A percentile compares a stretch with the other conserved stretches of the same genome.
Evolutionary conservation across 1,140 invertebrate species (phyloP).

Genomic region (Maconellicoccus hirsutus): DNA sequence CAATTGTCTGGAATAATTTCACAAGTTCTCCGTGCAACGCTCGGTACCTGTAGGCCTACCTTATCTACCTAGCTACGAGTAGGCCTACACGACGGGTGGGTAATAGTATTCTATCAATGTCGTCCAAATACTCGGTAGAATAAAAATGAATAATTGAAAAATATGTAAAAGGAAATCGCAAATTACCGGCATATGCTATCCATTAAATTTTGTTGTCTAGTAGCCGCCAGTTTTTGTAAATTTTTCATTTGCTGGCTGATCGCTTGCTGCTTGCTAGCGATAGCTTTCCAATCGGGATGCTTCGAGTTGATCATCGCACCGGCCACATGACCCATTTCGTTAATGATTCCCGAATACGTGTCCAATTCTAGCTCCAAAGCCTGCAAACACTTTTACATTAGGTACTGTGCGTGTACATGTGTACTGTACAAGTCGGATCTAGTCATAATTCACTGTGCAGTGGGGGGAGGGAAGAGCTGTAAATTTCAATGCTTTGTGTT

Average conservation of each 20-base stretch:
- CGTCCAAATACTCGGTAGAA: too few relatives aligned
- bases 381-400: too few relatives aligned
- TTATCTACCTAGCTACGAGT: too few relatives aligned
- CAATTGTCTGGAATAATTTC: too few relatives aligned
- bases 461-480: too few relatives aligned
- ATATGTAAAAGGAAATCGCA: neutral
- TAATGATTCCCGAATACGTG: slow-evolving; percentile 82
- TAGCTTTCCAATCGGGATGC: slow-evolving; percentile 67
- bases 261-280: slow-evolving; percentile 62
- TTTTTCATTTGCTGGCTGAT: slow-evolving; percentile 67
- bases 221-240: slow-evolving; percentile 65
- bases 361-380: slow-evolving; percentile 84
- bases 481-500: too few relatives aligned
- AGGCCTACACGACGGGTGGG: too few relatives aligned
- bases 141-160: too few relatives aligned
- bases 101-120: too few relatives aligned
- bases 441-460: slow-evolving; percentile 20
- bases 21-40: too few relatives aligned
- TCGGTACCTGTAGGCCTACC: too few relatives aligned
- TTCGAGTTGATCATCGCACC: slow-evolving; percentile 59
- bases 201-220: slow-evolving; percentile 71
- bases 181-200: slow-evolving; percentile 62
- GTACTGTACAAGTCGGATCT: neutral
- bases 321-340: slow-evolving; percentile 81
- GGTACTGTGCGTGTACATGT: neutral